Conservation (phyloP, 2,113 vertebrate genomes). For the Percina caprodes region DNA sequence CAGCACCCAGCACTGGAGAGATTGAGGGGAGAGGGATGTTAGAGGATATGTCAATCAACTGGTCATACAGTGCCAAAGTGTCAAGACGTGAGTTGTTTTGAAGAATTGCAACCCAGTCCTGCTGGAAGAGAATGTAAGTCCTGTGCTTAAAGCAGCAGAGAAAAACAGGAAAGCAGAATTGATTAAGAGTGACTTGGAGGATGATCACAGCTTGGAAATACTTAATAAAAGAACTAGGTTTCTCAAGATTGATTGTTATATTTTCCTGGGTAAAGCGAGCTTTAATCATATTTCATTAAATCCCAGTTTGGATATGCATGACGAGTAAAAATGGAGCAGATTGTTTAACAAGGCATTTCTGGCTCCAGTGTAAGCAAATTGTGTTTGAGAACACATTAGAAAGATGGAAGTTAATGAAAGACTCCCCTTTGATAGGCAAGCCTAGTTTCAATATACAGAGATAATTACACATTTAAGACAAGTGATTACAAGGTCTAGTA, state of each 20-base stretch:
- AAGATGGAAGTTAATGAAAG: neutral
- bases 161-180: neutral
- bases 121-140: neutral
- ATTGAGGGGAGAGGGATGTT: neutral
- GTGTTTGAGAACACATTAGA: neutral
- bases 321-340: neutral
- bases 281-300: conserved; percentile 42
- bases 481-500: too few species aligned
- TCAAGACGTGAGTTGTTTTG: neutral
- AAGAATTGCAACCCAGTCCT: neutral
- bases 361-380: neutral
- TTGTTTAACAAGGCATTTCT: neutral
- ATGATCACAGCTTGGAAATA: neutral
- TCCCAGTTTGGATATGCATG: neutral
- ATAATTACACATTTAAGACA: conserved; percentile 6
- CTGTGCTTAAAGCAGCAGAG: neutral
- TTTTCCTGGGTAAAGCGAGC: conserved; percentile 13
- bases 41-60: conserved; percentile 13
- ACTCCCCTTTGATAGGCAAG: neutral
- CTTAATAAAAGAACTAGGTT: neutral
- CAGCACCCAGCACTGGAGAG: conserved; percentile 84
- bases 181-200: neutral
- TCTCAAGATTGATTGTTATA: neutral
- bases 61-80: neutral
- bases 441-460: neutral